Base-by-base conservation (phyloP, 1,140 invertebrate species). In the Agrypnia vestita region DNA sequence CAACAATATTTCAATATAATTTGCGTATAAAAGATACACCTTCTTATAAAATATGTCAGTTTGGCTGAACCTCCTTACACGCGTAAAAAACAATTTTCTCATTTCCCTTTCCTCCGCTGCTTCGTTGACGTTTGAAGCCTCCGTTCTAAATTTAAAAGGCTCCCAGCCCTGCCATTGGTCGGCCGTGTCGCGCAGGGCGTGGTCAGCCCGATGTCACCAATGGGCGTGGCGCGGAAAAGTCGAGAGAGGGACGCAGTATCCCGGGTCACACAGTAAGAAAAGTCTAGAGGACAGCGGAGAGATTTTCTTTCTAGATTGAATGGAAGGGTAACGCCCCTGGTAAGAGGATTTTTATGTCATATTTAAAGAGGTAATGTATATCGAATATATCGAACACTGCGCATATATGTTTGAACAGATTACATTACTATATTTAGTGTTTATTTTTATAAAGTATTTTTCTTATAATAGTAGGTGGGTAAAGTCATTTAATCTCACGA, bases 161-260 rank as follows among this genome's bases (percentile, higher is more conserved):
- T 17, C 44, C 11, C n/a, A 21, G 76, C n/a, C 4, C 56, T 35
- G 4, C 53, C 3, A 82, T 82, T 79, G 80, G 77, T 51, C 49
- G 64, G 44, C 21, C 51, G 56, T 82, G 80, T 82, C 80, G 77
- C 80, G 75, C 62, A 73, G 64, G 80, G 80, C 80, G 80, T 79
- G 77, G 35, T 46, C 73, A 19, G 43, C 44, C 47, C 80, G 12
- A 46, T 76, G 80, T 82, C 77, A 79, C 80, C 77, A 78, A 62
- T 79, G 80, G 80, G 80, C 80, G 80, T 81, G 80, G 19, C 46
- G n/a, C 15, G 49, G 51, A 35, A 53, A 51, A 53, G 12, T 53
- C 19, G 71, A 73, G 71, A 53, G 15, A 64, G 61, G 43, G 71
- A 73, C 71, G 51, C 19, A 11, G 53, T 35, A 53, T 19, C 21